A percentile compares a stretch with the other conserved stretches of the same genome.
Evolutionary conservation across 2,113 vertebrate species (phyloP).

Genomic region (Amazona vittata): DNA sequence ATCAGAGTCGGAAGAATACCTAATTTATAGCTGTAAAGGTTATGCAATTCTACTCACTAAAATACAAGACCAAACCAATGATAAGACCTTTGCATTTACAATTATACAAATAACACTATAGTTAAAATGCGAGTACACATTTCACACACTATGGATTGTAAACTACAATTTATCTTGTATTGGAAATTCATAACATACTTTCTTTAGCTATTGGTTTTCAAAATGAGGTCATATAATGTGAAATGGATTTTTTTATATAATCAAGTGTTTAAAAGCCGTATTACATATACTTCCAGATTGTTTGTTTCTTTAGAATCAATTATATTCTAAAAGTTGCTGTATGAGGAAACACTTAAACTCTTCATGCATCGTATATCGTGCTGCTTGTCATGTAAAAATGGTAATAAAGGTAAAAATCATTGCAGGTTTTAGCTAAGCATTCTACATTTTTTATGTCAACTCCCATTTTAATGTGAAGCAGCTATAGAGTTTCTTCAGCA

Average conservation of each 20-base stretch:
- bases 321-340: slow-evolving; percentile 51
- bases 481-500: slow-evolving; percentile 11
- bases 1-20: not conserved
- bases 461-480: not conserved
- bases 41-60: not conserved
- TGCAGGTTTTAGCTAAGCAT: not conserved
- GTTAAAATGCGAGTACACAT: slow-evolving; percentile 62
- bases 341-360: slow-evolving; percentile 51
- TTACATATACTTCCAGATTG: slow-evolving; percentile 50
- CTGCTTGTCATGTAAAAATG: slow-evolving; percentile 26
- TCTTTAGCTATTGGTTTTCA: slow-evolving; percentile 61
- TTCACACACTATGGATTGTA: slow-evolving; percentile 45
- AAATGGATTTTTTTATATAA: slow-evolving; percentile 74
- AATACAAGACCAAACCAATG: slow-evolving; percentile 45
- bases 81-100: slow-evolving; percentile 51
- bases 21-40: not conserved
- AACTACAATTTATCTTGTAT: slow-evolving; percentile 64
- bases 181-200: slow-evolving; percentile 69
- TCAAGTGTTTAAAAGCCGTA: slow-evolving; percentile 62
- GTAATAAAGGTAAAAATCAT: slow-evolving; percentile 50
- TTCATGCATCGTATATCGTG: not conserved
- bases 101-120: slow-evolving; percentile 5
- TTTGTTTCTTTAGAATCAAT: slow-evolving; percentile 70
- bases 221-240: slow-evolving; percentile 73
- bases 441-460: not conserved